These are phyloP conservation scores for Tetramorium simillimum DNA, from an alignment of 1,140 invertebrate species.

Conservation along the genomic window DNA sequence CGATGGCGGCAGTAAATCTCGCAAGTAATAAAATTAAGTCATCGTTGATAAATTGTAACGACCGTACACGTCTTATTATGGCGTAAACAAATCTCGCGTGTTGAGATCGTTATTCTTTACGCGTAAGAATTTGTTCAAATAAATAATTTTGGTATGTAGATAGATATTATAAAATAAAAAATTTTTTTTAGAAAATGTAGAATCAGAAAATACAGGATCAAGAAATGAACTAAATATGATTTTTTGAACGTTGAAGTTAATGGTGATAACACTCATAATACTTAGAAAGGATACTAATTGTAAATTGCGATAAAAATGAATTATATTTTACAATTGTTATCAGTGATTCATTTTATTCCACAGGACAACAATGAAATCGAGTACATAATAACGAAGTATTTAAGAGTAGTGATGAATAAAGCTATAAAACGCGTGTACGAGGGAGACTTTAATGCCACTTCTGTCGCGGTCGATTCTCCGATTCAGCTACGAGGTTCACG, in stretches of 20 bases:
- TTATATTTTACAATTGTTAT: conserved; percentile 9
- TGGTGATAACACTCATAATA: neutral
- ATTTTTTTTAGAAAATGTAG: neutral
- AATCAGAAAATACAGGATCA: neutral
- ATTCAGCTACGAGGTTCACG: neutral
- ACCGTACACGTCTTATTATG: conserved; percentile 47
- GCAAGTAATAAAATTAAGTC: conserved; percentile 67
- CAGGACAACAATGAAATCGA: neutral
- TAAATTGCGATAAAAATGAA: neutral
- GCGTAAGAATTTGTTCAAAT: neutral
- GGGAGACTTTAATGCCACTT: conserved; percentile 36
- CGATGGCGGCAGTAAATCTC: conserved; percentile 60
- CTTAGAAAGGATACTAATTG: neutral
- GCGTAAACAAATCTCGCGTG: conserved; percentile 14
- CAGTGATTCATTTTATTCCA: neutral
- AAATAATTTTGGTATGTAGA: neutral
- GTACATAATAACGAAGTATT: neutral
- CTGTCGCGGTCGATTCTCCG: conserved; percentile 36
- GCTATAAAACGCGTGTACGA: conserved; percentile 18
- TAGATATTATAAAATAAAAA: neutral
- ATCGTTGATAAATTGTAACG: conserved; percentile 66
- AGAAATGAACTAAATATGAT: neutral
- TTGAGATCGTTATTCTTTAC: conserved; percentile 52
- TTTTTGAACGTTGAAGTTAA: neutral
- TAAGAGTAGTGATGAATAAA: conserved; percentile 8